Conservation (phyloP, 1,140 invertebrate species). For the Musca domestica region DNA sequence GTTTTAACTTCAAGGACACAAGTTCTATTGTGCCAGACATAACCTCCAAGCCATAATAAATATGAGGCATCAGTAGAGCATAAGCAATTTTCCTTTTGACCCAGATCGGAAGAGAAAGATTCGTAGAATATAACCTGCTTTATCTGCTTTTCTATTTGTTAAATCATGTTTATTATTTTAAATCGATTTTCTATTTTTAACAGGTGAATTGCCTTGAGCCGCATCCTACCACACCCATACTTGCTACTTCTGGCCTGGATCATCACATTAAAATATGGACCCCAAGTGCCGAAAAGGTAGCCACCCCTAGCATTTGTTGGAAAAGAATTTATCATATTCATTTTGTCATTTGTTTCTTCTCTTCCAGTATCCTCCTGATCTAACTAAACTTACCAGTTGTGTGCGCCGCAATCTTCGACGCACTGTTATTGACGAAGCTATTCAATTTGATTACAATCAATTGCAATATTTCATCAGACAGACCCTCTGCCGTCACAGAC, state of each 20-base stretch:
- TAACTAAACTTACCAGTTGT: constrained; percentile 53
- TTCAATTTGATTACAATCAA: constrained; percentile 32
- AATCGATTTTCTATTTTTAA: not conserved
- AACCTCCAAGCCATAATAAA: no score
- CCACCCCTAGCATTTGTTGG: not conserved
- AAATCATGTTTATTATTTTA: no score
- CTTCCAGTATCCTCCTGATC: constrained; percentile 55
- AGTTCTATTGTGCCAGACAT: no score
- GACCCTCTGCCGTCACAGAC: constrained; percentile 26
- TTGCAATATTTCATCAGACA: constrained; percentile 41
- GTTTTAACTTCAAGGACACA: no score
- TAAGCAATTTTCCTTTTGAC: no score
- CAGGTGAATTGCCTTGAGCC: constrained; percentile 85
- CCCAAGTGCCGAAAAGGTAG: constrained; percentile 63
- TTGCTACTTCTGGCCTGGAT: constrained; percentile 83
- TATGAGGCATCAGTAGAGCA: no score
- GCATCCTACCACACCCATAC: constrained; percentile 81
- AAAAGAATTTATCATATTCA: not conserved
- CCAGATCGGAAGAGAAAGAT: no score
- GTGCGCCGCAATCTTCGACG: constrained; percentile 37
- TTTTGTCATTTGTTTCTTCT: not conserved
- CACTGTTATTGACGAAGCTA: constrained; percentile 24
- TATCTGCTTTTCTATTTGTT: no score
- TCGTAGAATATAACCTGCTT: no score
- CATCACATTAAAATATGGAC: constrained; percentile 92